Conservation (phyloP, 1,140 invertebrate species). For the Neoseiulus cucumeris region DNA sequence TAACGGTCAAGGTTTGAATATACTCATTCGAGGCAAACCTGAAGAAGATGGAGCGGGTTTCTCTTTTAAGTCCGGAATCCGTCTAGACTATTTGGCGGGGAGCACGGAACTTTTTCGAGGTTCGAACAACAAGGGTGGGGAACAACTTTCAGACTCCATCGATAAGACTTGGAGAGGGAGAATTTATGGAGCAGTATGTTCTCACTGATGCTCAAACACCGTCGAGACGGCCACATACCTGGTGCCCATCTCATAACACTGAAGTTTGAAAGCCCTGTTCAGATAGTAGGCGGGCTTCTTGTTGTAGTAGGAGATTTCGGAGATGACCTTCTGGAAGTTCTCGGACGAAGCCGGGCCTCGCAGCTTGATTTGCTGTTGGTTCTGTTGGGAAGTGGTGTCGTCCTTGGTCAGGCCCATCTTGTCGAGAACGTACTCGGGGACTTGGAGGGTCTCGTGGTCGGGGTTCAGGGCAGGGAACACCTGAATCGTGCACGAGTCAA, state of each 20-base stretch:
- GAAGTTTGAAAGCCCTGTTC: slow-evolving; percentile 77
- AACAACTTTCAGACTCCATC: too few relatives aligned
- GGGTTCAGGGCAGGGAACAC: slow-evolving; percentile 84
- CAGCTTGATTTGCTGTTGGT: not conserved
- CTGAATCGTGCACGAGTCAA: slow-evolving; percentile 72
- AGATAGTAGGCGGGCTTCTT: slow-evolving; percentile 80
- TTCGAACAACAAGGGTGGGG: too few relatives aligned
- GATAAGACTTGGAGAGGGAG: too few relatives aligned
- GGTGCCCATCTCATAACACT: slow-evolving; percentile 67
- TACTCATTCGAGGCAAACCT: slow-evolving; percentile 85
- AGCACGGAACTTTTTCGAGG: too few relatives aligned
- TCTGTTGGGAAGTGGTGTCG: not conserved
- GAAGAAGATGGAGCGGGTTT: slow-evolving; percentile 32
- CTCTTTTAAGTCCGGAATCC: too few relatives aligned
- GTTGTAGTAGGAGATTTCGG: slow-evolving; percentile 68
- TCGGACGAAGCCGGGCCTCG: not conserved
- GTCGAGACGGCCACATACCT: not conserved
- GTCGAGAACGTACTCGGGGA: slow-evolving; percentile 6
- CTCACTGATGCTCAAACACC: too few relatives aligned
- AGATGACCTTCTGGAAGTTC: slow-evolving; percentile 8
- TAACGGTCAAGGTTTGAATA: slow-evolving; percentile 60
- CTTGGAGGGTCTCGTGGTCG: slow-evolving; percentile 46
- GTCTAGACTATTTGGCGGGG: too few relatives aligned
- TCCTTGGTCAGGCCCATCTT: slow-evolving; percentile 9
- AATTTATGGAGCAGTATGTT: too few relatives aligned